Percentiles rank a stretch among this genome's conserved stretches.
These are phyloP conservation scores for Synanthedon andrenaeformis DNA, from an alignment of 2,888 invertebrate genomes.

Conservation along the genomic window DNA sequence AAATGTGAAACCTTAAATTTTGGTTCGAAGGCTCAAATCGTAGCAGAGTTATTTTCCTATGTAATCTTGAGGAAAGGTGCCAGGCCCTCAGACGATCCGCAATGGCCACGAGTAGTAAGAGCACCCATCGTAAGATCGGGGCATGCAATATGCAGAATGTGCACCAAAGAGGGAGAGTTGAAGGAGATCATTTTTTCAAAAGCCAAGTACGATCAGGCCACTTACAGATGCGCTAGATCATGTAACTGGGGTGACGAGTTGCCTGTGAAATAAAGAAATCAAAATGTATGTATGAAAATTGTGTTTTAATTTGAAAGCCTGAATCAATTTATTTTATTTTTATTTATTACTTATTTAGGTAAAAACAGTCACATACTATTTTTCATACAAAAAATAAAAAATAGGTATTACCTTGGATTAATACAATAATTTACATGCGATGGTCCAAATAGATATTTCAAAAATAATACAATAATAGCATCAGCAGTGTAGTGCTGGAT, in stretches of 20 bases:
- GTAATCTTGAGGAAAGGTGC: slow-evolving; percentile 83
- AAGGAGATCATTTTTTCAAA: slow-evolving; percentile 83
- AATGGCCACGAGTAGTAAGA: slow-evolving; percentile 86
- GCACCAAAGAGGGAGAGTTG: slow-evolving; percentile 79
- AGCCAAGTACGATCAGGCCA: slow-evolving; percentile 79
- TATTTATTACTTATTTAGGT: no score
- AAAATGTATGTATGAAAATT: background rate
- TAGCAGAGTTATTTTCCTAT: slow-evolving; percentile 79
- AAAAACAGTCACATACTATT: no score
- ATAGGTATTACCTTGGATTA: no score
- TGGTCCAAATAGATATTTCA: no score
- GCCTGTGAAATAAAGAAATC: slow-evolving; percentile 68
- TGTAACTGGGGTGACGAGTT: slow-evolving; percentile 85
- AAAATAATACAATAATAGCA: no score
- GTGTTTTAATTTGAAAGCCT: background rate
- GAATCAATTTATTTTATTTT: background rate
- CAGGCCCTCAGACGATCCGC: slow-evolving; percentile 53
- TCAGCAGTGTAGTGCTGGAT: no score
- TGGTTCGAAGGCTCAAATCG: slow-evolving; percentile 42
- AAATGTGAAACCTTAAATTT: slow-evolving; percentile 71
- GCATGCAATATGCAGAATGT: slow-evolving; percentile 83
- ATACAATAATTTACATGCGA: no score
- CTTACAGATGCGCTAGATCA: slow-evolving; percentile 79
- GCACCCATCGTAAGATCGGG: slow-evolving; percentile 76
- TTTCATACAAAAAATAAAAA: no score